Evolutionary conservation across 2,888 invertebrate genomes (phyloP).

Genomic region (Microctonus brassicae): DNA sequence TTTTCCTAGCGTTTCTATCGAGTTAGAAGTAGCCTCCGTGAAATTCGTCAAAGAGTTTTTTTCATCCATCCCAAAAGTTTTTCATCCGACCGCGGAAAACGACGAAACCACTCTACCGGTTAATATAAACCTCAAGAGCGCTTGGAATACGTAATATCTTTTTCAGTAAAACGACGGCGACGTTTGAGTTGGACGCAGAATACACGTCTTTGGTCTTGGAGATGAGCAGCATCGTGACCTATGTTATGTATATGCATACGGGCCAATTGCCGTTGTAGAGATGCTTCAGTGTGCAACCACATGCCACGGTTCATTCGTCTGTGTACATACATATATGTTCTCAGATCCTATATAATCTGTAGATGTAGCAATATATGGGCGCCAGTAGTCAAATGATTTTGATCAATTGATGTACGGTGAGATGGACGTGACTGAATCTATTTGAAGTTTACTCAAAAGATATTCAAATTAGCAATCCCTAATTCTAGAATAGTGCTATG

Average conservation of each 20-base stretch:
- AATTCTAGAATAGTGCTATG: neutral
- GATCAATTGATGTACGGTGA: neutral
- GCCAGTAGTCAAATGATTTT: neutral
- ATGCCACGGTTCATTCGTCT: neutral
- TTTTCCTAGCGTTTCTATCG: conserved; percentile 3
- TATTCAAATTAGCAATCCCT: neutral
- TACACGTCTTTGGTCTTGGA: conserved; percentile 12
- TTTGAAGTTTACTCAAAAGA: neutral
- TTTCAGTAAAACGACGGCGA: conserved; percentile 4
- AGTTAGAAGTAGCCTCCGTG: conserved; percentile 10
- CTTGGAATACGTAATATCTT: conserved; percentile 46
- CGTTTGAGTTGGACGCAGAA: conserved; percentile 14
- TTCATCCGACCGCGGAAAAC: conserved; percentile 41
- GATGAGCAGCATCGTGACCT: conserved; percentile 17
- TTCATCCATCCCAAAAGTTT: conserved; percentile 38
- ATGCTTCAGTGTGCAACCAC: neutral
- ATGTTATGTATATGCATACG: conserved; percentile 23
- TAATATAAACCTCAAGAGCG: conserved; percentile 46
- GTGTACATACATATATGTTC: neutral
- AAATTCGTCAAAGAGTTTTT: conserved; percentile 48
- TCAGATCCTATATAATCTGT: neutral
- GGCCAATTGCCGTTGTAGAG: conserved; percentile 24
- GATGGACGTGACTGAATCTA: neutral
- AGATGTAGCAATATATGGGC: neutral
- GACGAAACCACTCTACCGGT: conserved; percentile 42